A percentile compares a stretch with the other conserved stretches of the same genome.
Evolutionary conservation across 2,888 invertebrate species (phyloP).

Genomic region (Microctonus brassicae): DNA sequence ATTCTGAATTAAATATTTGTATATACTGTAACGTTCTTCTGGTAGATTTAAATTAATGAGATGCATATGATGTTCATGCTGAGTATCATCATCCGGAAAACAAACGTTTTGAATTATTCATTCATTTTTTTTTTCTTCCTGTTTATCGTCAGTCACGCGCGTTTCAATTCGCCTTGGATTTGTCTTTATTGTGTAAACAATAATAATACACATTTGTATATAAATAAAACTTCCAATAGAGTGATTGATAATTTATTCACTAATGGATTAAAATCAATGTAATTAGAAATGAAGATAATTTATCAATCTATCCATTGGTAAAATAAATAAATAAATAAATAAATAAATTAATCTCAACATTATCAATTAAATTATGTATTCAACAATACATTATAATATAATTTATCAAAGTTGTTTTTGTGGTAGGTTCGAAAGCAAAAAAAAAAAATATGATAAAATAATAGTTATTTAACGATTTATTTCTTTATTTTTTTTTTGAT

Average conservation of each 20-base stretch:
- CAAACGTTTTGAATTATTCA: constrained; percentile 9
- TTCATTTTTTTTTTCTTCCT: constrained; percentile 5
- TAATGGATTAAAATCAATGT: not conserved
- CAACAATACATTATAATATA: too few relatives aligned
- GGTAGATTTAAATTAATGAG: constrained; percentile 7
- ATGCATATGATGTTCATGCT: constrained; percentile 1
- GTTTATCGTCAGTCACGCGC: not conserved
- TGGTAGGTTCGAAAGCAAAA: not conserved
- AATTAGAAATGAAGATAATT: not conserved
- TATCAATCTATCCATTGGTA: not conserved
- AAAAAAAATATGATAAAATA: not conserved
- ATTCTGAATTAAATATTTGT: not conserved
- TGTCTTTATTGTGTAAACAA: constrained; percentile 1
- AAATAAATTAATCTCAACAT: too few relatives aligned
- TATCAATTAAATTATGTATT: too few relatives aligned
- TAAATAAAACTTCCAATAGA: not conserved
- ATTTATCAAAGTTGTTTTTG: not conserved
- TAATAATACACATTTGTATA: not conserved
- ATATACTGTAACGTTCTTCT: not conserved
- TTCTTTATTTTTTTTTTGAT: too few relatives aligned
- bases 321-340: not conserved
- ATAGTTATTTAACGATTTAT: not conserved
- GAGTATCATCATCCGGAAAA: constrained; percentile 11
- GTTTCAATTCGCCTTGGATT: not conserved
- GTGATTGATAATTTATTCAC: not conserved